Percentiles rank a stretch among this genome's conserved stretches.
Conservation (phyloP, 2,113 vertebrate species). For the Gavialis gangeticus region DNA sequence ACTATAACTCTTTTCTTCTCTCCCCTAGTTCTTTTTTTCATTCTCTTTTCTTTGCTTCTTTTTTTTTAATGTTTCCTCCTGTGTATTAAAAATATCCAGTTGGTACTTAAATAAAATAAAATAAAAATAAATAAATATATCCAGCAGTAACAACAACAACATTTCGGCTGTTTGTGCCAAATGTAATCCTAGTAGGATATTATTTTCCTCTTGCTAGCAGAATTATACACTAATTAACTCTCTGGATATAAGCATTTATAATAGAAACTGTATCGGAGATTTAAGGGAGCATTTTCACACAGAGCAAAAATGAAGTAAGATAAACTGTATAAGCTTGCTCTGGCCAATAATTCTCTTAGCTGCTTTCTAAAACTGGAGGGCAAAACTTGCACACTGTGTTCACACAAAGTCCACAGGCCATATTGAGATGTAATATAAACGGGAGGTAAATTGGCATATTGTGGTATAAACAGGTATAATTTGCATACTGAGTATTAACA, state of each 20-base stretch:
- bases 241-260: conserved; percentile 41
- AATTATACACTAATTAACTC: conserved; percentile 53
- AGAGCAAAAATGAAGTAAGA: neutral
- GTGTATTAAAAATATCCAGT: neutral
- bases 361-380: neutral
- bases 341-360: neutral
- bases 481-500: conserved; percentile 42
- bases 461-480: conserved; percentile 14
- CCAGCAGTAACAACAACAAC: conserved; percentile 1
- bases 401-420: conserved; percentile 44
- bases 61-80: neutral
- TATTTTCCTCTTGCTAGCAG: conserved; percentile 24
- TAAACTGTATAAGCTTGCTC: conserved; percentile 18
- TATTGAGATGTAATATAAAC: conserved; percentile 62
- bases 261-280: neutral
- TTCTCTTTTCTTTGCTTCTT: neutral
- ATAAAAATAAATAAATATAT: neutral
- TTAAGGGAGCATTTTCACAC: conserved; percentile 14
- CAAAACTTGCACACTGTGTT: conserved; percentile 53
- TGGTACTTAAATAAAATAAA: conserved; percentile 36
- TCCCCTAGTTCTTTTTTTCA: neutral
- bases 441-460: conserved; percentile 51
- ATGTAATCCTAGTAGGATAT: neutral
- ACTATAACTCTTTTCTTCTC: neutral
- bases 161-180: conserved; percentile 20